phyloP scores from a whole-genome alignment of 1,140 invertebrate species.

The Melanaphis sacchari region DNA sequence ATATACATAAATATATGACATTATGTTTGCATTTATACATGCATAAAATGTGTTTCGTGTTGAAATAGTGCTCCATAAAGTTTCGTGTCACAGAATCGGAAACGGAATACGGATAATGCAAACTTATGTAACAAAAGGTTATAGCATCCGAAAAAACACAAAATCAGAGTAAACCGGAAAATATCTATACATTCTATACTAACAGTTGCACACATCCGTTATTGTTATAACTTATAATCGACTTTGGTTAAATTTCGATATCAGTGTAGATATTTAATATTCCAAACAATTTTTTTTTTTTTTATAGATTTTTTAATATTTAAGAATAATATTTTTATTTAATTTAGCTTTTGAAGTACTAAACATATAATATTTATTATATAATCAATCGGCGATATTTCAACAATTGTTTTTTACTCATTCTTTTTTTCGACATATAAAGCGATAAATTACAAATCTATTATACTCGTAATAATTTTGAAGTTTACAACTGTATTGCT shows the following conservation, averaged over 20 bases:
- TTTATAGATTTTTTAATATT: not conserved
- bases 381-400: not conserved
- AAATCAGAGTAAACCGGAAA: not conserved
- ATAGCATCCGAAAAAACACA: not conserved
- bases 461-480: no score
- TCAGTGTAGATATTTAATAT: not conserved
- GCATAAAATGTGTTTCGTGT: conserved; percentile 9
- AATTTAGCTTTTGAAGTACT: not conserved
- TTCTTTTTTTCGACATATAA: no score
- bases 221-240: not conserved
- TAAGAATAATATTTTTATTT: not conserved
- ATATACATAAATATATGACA: no score
- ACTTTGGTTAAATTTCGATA: not conserved
- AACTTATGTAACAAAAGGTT: not conserved
- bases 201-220: not conserved
- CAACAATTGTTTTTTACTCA: no score
- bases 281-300: not conserved
- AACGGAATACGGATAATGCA: not conserved
- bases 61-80: not conserved
- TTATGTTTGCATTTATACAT: not conserved
- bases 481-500: not conserved
- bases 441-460: no score
- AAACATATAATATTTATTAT: no score
- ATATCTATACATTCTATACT: not conserved
- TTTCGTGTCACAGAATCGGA: not conserved